Base-by-base conservation (phyloP, 2,888 invertebrate genomes). In the Eupelmus urozonus region DNA sequence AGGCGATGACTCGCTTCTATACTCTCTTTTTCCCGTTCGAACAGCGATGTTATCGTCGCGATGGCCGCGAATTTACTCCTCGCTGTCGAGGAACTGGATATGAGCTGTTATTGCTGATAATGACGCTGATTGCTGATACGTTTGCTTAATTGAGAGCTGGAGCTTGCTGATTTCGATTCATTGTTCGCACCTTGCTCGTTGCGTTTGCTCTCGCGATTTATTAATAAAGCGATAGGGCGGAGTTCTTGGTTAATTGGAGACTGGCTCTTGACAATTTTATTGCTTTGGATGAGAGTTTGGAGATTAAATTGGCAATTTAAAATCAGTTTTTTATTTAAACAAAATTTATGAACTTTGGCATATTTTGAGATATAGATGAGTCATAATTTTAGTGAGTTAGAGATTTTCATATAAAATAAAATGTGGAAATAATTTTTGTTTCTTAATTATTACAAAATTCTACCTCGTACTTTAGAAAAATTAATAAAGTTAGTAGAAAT, bases 1-100 rank as follows among this genome's bases (percentile, higher is more conserved):
- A 87, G 87, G 88, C 88, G 88, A 88, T 85, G 11, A 86, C 84
- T 84, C 86, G 87, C 85, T 86, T 86, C 45, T 45, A 7, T 45
- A 45, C 13, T 13, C 16, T 45, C 16, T 16, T 45, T 9, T 34
- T 9, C 34, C 13, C n/a, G 27, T 63, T 49, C 51, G 25, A 16
- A 25, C 13, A 29, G 18, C 25, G 65, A 66, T 66, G 65, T 65
- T 65, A 65, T 49, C 51, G 65, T 23, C 29, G 27, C n/a, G 51
- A 27, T 18, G 20, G 27, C n/a, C 29, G 59, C 59, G 16, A 5
- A 59, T 34, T 34, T 34, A 34, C 9, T 40, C 34, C 40, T 62
- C 60, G 23, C 60, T 42, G 13, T 18, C 13, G n/a, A n/a, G n/a
- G n/a, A n/a, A n/a, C n/a, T n/a, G n/a, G n/a, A n/a, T n/a, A n/a